phyloP scores from a whole-genome alignment of 2,797 vertebrate genomes.

The Chloroceryle inda region DNA sequence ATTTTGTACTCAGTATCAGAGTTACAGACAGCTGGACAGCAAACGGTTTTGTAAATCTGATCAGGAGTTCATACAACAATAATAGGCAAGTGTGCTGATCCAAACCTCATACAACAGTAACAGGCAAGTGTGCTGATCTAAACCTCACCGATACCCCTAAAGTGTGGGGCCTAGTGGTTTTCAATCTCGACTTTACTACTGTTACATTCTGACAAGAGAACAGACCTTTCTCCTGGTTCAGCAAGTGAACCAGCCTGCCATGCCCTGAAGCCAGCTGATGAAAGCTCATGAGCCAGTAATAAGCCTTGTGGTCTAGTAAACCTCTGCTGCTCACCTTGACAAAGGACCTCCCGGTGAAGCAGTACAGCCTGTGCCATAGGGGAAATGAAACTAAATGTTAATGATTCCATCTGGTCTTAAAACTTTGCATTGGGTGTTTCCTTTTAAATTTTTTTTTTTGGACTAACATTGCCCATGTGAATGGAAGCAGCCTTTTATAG shows the following conservation, averaged over 20 bases:
- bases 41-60: not conserved
- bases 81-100: fast-evolving
- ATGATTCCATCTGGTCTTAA: not conserved
- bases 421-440: not conserved
- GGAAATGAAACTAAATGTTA: not conserved
- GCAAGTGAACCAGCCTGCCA: not conserved
- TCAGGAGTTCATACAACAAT: not conserved
- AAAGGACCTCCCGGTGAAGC: not conserved
- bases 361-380: not conserved
- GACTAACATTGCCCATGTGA: not conserved
- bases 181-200: not conserved
- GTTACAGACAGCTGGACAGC: not conserved
- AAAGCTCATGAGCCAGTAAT: not conserved
- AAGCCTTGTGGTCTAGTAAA: not conserved
- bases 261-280: not conserved
- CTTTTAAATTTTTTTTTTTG: not conserved
- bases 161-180: not conserved
- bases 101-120: not conserved
- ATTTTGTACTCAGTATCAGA: not conserved
- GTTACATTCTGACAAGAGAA: not conserved
- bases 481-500: not conserved
- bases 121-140: fast-evolving
- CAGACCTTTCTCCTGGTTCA: fast-evolving
- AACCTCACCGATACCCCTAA: not conserved
- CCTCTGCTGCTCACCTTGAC: not conserved